Percentiles rank a stretch among this genome's conserved stretches.
Conservation (phyloP, 2,113 vertebrate species). For the Callaeas wilsoni region DNA sequence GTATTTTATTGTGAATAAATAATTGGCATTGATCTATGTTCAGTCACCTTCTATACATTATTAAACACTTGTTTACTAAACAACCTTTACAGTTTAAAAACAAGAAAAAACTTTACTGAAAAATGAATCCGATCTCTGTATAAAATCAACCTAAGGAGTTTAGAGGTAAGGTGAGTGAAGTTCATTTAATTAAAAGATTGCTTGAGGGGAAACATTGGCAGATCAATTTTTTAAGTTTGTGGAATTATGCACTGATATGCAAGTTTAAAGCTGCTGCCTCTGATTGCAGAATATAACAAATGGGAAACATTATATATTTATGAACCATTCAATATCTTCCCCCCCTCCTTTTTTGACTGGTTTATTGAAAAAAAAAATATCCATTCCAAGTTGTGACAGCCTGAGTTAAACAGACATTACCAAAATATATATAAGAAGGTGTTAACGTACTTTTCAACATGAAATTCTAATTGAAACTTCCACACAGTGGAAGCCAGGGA, state of each 20-base stretch:
- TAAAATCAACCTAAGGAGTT: conserved; percentile 55
- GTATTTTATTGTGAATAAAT: conserved; percentile 46
- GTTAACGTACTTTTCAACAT: conserved; percentile 25
- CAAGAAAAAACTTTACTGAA: not conserved
- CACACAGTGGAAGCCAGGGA: not conserved
- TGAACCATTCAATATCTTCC: conserved; percentile 41
- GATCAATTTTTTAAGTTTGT: conserved; percentile 69
- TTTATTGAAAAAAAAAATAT: conserved; percentile 43
- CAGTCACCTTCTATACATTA: conserved; percentile 40
- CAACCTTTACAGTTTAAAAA: conserved; percentile 22
- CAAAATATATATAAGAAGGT: conserved; percentile 42
- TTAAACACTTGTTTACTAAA: conserved; percentile 57
- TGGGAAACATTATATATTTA: conserved; percentile 61
- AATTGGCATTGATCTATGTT: conserved; percentile 31
- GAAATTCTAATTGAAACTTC: conserved; percentile 59
- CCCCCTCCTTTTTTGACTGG: not conserved
- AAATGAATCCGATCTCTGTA: conserved; percentile 10
- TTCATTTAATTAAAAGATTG: conserved; percentile 71
- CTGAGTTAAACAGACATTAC: conserved; percentile 24
- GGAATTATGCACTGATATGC: conserved; percentile 58
- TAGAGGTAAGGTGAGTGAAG: conserved; percentile 54
- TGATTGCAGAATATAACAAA: conserved; percentile 61
- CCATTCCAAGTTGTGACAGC: conserved; percentile 1
- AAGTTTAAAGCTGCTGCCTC: conserved; percentile 47
- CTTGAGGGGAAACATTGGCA: conserved; percentile 55